Evolutionary conservation across 2,113 vertebrate species (phyloP).

Genomic region (Pluvialis apricaria): DNA sequence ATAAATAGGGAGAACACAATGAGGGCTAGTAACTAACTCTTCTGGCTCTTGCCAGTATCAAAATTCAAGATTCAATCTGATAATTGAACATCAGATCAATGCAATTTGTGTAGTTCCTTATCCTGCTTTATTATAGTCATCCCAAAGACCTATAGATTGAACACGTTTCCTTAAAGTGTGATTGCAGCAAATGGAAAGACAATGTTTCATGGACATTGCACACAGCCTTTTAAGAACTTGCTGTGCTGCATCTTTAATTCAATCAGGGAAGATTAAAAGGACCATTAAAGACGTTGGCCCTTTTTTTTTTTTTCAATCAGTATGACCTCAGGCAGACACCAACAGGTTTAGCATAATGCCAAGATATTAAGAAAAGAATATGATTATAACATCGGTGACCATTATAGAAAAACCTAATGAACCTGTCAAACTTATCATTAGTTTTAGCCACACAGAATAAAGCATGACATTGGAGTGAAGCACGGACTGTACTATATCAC

Average conservation of each 20-base stretch:
- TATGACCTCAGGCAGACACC: neutral
- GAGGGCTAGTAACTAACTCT: neutral
- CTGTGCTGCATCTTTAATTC: neutral
- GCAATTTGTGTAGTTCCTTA: neutral
- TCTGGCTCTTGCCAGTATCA: neutral
- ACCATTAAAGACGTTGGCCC: neutral
- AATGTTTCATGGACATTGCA: neutral
- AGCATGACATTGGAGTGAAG: conserved; percentile 12
- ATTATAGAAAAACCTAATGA: conserved; percentile 36
- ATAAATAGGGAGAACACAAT: neutral
- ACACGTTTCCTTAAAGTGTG: neutral
- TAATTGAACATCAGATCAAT: neutral
- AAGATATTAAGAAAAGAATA: neutral
- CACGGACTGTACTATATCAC: neutral
- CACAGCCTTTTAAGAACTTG: neutral
- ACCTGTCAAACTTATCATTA: conserved; percentile 26
- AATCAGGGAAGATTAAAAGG: neutral
- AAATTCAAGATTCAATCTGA: neutral
- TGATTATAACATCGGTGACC: neutral
- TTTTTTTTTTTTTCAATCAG: neutral
- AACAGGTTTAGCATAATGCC: neutral
- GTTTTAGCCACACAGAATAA: conserved; percentile 14
- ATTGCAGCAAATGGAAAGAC: neutral
- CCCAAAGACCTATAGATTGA: neutral
- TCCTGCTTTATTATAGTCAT: neutral